Percentiles rank a stretch among this genome's conserved stretches.
Evolutionary conservation across 2,888 invertebrate species (phyloP).

Genomic region (Rhingia rostrata): DNA sequence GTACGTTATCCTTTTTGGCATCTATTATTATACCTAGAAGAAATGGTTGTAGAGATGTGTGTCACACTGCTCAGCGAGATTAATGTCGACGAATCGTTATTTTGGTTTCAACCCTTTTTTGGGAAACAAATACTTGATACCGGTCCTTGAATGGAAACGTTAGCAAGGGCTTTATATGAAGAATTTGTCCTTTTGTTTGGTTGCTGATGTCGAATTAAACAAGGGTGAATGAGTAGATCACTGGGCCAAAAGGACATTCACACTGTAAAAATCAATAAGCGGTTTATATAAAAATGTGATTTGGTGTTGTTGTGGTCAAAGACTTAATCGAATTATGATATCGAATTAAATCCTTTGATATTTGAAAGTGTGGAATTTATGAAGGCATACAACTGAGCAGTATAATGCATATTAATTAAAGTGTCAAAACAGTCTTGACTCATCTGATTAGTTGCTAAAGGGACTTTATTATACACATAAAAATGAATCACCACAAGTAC

Average conservation of each 20-base stretch:
- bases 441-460: no score
- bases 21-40: slow-evolving; percentile 33
- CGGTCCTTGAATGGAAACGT: slow-evolving; percentile 9
- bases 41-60: slow-evolving; percentile 44
- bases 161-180: slow-evolving; percentile 24
- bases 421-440: no score
- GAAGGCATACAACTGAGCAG: not conserved
- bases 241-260: slow-evolving; percentile 37
- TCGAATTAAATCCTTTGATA: not conserved
- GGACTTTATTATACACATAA: no score
- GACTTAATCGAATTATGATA: slow-evolving; percentile 40
- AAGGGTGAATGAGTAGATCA: slow-evolving; percentile 57
- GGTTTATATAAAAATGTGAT: slow-evolving; percentile 28
- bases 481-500: no score
- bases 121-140: not conserved
- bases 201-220: not conserved
- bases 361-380: no score
- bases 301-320: slow-evolving; percentile 11
- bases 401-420: no score
- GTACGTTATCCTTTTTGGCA: slow-evolving; percentile 38
- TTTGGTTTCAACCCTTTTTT: slow-evolving; percentile 59
- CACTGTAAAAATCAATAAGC: slow-evolving; percentile 57
- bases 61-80: slow-evolving; percentile 60
- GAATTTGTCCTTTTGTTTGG: slow-evolving; percentile 29
- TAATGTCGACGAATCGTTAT: slow-evolving; percentile 67